Evolutionary conservation across 2,113 vertebrate species (phyloP).

Genomic region (Lepus americanus): DNA sequence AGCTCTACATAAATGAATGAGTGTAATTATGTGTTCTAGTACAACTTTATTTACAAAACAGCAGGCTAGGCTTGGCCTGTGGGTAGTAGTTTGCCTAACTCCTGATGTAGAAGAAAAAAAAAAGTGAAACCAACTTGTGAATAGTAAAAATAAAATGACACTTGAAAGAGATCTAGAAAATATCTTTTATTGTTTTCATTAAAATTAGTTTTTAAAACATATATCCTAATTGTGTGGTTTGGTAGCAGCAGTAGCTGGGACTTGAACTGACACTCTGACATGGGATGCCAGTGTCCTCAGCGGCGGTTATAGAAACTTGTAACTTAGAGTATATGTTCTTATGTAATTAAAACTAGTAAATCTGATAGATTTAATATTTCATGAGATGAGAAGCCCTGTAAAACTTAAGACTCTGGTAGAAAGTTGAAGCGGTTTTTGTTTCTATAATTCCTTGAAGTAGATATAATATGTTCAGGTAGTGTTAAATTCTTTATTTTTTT

Average conservation of each 20-base stretch:
- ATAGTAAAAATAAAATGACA: constrained; percentile 65
- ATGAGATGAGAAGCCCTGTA: constrained; percentile 48
- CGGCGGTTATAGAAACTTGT: constrained; percentile 39
- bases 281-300: no score
- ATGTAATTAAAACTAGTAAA: constrained; percentile 52
- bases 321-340: constrained; percentile 47
- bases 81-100: constrained; percentile 52
- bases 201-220: constrained; percentile 60
- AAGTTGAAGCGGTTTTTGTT: constrained; percentile 51
- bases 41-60: constrained; percentile 67
- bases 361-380: constrained; percentile 55
- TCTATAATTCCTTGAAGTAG: constrained; percentile 54
- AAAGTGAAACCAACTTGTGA: constrained; percentile 40
- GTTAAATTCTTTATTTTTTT: constrained; percentile 59
- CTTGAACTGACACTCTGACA: no score
- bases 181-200: constrained; percentile 62
- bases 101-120: background rate
- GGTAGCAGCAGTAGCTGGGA: background rate
- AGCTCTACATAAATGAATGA: constrained; percentile 60
- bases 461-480: background rate
- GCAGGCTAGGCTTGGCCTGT: constrained; percentile 42
- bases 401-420: constrained; percentile 58
- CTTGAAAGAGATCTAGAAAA: constrained; percentile 56
- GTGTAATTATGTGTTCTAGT: constrained; percentile 37
- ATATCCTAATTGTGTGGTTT: background rate